Conservation (phyloP, 1,140 invertebrate species). For the Aricia agestis region DNA sequence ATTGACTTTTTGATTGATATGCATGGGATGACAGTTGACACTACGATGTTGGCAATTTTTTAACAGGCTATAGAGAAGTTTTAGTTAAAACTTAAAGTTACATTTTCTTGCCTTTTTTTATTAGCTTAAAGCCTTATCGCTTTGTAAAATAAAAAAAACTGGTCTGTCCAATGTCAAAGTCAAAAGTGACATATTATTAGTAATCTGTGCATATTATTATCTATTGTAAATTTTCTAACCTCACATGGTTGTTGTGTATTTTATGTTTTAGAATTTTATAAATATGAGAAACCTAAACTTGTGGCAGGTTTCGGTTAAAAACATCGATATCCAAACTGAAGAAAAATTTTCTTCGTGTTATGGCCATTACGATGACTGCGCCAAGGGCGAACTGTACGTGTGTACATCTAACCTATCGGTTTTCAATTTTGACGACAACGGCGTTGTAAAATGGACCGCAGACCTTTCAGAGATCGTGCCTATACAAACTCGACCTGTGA, state of each 20-base stretch:
- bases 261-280: neutral
- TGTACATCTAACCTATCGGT: constrained; percentile 62
- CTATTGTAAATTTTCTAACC: neutral
- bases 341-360: constrained; percentile 45
- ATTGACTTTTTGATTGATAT: too few species aligned
- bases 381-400: constrained; percentile 48
- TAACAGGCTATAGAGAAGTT: too few species aligned
- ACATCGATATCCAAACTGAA: constrained; percentile 36
- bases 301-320: constrained; percentile 43
- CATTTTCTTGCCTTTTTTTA: too few species aligned
- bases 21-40: too few species aligned
- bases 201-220: too few species aligned
- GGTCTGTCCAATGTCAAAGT: too few species aligned
- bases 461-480: constrained; percentile 47
- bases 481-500: constrained; percentile 43
- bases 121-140: too few species aligned
- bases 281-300: constrained; percentile 59
- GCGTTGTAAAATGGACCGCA: constrained; percentile 48
- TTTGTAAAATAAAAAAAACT: neutral
- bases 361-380: constrained; percentile 45
- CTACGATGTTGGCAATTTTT: too few species aligned
- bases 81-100: too few species aligned
- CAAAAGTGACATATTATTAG: too few species aligned
- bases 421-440: constrained; percentile 43
- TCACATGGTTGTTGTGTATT: neutral